phyloP scores from a whole-genome alignment of 2,797 vertebrate species.

The Todus mexicanus region DNA sequence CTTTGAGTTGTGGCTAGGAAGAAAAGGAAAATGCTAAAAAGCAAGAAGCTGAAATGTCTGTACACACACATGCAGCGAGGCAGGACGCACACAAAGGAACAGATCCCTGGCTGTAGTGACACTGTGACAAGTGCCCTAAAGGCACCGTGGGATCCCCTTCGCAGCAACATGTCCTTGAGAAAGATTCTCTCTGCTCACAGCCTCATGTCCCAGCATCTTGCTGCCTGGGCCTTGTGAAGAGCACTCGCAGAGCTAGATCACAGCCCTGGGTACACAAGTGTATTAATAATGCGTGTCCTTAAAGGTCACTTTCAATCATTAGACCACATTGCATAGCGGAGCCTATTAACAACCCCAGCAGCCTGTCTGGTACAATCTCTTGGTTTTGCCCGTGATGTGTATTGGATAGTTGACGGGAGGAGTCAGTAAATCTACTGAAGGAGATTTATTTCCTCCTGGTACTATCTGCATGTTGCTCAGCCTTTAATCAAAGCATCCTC shows the following conservation, averaged over 20 bases:
- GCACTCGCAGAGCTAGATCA: background rate
- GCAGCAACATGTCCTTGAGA: background rate
- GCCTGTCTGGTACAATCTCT: background rate
- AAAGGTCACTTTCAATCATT: background rate
- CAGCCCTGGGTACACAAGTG: background rate
- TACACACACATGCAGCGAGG: background rate
- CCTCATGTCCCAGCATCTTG: background rate
- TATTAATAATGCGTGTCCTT: background rate
- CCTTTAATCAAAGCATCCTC: rapidly evolving
- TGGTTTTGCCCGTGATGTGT: background rate
- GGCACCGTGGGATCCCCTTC: background rate
- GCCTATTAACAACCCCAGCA: background rate
- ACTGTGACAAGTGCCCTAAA: background rate
- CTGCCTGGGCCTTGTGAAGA: background rate
- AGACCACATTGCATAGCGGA: background rate
- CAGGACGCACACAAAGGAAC: background rate
- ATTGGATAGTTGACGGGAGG: background rate
- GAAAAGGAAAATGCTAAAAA: background rate
- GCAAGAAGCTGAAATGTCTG: background rate
- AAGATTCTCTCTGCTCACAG: background rate
- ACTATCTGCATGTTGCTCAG: background rate
- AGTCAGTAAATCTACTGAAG: background rate
- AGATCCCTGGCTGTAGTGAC: background rate
- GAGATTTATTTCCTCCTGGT: background rate
- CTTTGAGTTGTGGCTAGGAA: background rate